These are phyloP conservation scores for Nymphalis io DNA, from an alignment of 1,140 invertebrate species.

Conservation along the genomic window DNA sequence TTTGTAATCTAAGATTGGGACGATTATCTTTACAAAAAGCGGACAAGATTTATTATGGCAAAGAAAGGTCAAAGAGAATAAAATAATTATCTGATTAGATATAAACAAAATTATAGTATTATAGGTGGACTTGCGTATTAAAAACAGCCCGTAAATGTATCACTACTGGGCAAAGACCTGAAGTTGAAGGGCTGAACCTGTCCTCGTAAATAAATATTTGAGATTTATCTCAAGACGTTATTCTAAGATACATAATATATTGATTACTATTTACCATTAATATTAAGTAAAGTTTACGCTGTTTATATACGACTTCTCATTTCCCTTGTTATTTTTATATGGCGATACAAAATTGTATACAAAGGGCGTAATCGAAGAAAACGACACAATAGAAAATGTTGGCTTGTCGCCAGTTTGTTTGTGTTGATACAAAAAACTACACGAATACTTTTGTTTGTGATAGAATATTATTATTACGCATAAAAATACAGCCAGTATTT, in stretches of 20 bases:
- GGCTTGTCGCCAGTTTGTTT: conserved; percentile 31
- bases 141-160: too few species aligned
- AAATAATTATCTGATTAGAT: too few species aligned
- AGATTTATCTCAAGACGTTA: too few species aligned
- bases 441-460: not conserved
- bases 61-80: not conserved
- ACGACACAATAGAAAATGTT: conserved; percentile 33
- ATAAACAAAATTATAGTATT: too few species aligned
- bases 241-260: not conserved
- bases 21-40: not conserved
- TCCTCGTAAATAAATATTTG: too few species aligned
- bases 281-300: too few species aligned
- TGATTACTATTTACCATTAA: not conserved
- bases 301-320: not conserved
- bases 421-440: conserved; percentile 19
- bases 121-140: too few species aligned
- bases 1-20: not conserved
- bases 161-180: too few species aligned
- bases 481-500: too few species aligned
- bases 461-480: too few species aligned
- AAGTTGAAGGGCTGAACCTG: too few species aligned
- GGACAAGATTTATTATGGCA: not conserved
- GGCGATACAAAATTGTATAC: conserved; percentile 22
- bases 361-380: conserved; percentile 29
- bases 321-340: not conserved